Evolutionary conservation across 2,113 vertebrate species (phyloP), one percentile per base, ranked within the genome.

Genomic region (Orycteropus afer): DNA sequence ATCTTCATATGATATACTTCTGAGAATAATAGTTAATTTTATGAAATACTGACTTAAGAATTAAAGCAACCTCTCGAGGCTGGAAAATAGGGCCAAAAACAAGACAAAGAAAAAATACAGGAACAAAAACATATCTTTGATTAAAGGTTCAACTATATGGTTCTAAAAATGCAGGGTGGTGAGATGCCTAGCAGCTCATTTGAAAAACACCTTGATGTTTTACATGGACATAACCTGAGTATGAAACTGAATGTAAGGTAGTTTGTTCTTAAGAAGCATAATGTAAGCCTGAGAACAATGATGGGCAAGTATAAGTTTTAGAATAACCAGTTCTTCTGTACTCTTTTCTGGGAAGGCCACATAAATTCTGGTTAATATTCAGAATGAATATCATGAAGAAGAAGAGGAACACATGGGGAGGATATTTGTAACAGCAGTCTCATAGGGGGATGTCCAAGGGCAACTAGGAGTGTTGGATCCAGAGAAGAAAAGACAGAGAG

Each of bases 1-100:
- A 74, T 82, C 76, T 86, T 14, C 45, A 32, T 86, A 45, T 81
- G n/a, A 55, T 77, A 83, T 40, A 84, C 69, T 86, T 45, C 69
- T 40, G 40, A 96, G 92, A 94, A 94, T 73, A 87, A 78, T 63
- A 74, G 79, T 77, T 94, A 65, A 71, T 91, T 94, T 90, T 95
- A n/a, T 81, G 57, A 89, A 92, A 92, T 90, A 61, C 53, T 69
- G 84, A 94, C 79, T 94, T 92, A 89, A 89, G 69, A 88, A 91
- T 93, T 65, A 71, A 94, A 94, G 23, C 93, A 89, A 67, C 73
- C 77, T 90, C n/a, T 71, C 51, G 69, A 55, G 42, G 73, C 78
- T 89, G 7, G 63, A 93, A 86, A 89, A 8, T 32, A 74, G 47
- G 5, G 23, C 51, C 23, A 23, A 77, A 83, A 94, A 17, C 85